Evolutionary conservation across 2,797 vertebrate genomes (phyloP), one percentile per base, ranked within the genome.

Genomic region (Intellagama lesueurii): DNA sequence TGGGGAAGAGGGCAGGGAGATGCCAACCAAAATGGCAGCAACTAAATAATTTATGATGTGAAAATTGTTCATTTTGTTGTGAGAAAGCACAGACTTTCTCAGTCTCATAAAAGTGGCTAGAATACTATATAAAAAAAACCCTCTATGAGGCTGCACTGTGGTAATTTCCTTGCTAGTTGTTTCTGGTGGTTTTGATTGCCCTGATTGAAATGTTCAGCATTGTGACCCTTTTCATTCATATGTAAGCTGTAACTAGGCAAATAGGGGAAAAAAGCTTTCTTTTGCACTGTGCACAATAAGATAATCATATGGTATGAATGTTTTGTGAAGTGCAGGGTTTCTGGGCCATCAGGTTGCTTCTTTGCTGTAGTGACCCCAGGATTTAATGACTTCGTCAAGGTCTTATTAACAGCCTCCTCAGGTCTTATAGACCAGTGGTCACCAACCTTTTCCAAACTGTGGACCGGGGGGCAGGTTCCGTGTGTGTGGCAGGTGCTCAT

Each of bases 21-120:
- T 76, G 87, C 17, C 4, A 88, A 16, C 35, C 22, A 80, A 90
- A 92, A 35, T 64, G 77, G 60, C 26, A 87, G n/a, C 60, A 83
- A 35, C 32, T 77, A 72, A 78, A 89, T 44, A 91, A 47, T 94
- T 90, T 68, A 0, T 85, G 30, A 8, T 90, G 19, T 87, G 68
- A 85, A 91, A 85, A 75, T 14, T 0, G n/a, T 76, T 8, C 17
- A 30, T 90, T 95, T 92, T 92, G 52, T 87, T 88, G 82, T 86
- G 49, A 73, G 72, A 78, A 56, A 83, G 1, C 1, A 0, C 73
- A 9, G 75, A 84, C 73, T 77, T 73, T 1, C 52, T 88, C n/a
- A 60, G 22, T 64, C 12, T 90, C 70, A 30, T 90, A 24, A 60
- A 88, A 60, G 32, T 76, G 32, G 44, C 84, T 90, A 26, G 64